phyloP scores from a whole-genome alignment of 2,113 vertebrate species.

The Syngnathus floridae region DNA sequence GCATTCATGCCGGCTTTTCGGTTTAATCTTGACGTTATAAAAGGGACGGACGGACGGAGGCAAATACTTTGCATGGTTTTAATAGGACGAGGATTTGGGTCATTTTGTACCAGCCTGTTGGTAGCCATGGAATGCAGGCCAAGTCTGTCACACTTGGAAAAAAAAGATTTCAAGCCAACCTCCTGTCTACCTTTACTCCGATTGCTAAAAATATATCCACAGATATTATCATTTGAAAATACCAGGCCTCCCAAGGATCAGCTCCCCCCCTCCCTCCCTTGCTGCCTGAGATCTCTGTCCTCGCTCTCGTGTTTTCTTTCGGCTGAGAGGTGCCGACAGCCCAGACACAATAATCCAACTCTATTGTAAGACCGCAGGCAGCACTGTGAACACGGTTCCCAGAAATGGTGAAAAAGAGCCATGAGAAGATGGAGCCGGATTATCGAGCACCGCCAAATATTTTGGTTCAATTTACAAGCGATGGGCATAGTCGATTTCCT shows the following conservation, averaged over 20 bases:
- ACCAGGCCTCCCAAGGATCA: conserved; percentile 35
- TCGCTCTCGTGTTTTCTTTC: conserved; percentile 48
- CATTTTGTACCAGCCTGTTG: conserved; percentile 52
- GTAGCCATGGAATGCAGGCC: conserved; percentile 50
- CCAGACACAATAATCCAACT: conserved; percentile 62
- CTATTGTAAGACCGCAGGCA: conserved; percentile 43
- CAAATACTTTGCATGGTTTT: conserved; percentile 32
- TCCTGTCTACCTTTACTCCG: conserved; percentile 4
- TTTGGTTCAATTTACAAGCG: no score
- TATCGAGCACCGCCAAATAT: no score
- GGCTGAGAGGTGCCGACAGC: conserved; percentile 62
- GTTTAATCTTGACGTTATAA: conserved; percentile 15
- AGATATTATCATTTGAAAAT: conserved; percentile 59
- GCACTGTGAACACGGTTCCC: conserved; percentile 46
- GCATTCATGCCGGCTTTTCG: not conserved
- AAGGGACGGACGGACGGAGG: conserved; percentile 20
- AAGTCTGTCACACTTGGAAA: conserved; percentile 39
- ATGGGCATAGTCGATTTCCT: not conserved
- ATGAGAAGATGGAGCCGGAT: conserved; percentile 3
- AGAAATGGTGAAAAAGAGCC: conserved; percentile 42
- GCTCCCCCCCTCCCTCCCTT: conserved; percentile 11
- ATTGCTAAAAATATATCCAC: conserved; percentile 55
- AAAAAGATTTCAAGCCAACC: conserved; percentile 38
- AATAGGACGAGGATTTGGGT: conserved; percentile 61
- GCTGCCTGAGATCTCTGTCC: conserved; percentile 30